Evolutionary conservation across 2,113 vertebrate species (phyloP), one percentile per base, ranked within the genome.

Genomic region (Caretta caretta): DNA sequence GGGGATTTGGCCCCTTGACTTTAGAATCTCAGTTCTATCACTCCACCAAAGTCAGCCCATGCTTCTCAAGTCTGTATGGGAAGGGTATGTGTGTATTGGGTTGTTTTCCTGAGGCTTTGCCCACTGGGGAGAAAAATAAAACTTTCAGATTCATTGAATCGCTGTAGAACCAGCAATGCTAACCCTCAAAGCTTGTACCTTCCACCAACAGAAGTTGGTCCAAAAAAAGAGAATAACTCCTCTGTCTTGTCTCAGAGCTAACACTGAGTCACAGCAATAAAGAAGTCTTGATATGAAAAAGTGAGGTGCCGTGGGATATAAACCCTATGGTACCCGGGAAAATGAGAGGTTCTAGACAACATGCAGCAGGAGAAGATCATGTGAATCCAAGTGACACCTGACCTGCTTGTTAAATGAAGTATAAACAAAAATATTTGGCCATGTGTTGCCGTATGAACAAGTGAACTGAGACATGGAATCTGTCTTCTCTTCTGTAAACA

Each of bases 401-500:
- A 96, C 49, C 83, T 86, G 94, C 86, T 78, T 97, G 89, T 86
- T 69, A 93, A 88, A 90, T 46, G 90, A 78, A 86, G 87, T 65
- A 14, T 42, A 94, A 93, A 19, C 49, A 35, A 12, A 35, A 50
- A 22, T 6, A 54, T 83, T 89, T 89, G 90, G 25, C 80, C 11
- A 0, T 90, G 65, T 42, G 94, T 90, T 62, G 9, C 46, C 81
- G 1, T 75, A 79, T 1, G 86, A 90, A 53, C 75, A 10, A 83
- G 48, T 1, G 8, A 90, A 25, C 1, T 25, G 89, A 91, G 88
- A 57, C 29, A 0, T 1, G 82, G 50, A 81, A 75, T 85, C 56
- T 9, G 76, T 4, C 94, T 81, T 9, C 80, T 0, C 80, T 78
- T 46, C 80, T 65, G 86, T 80, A 5, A 24, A 3, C 0, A 1